phyloP scores from a whole-genome alignment of 2,888 invertebrate genomes.

The Thalpophila matura region DNA sequence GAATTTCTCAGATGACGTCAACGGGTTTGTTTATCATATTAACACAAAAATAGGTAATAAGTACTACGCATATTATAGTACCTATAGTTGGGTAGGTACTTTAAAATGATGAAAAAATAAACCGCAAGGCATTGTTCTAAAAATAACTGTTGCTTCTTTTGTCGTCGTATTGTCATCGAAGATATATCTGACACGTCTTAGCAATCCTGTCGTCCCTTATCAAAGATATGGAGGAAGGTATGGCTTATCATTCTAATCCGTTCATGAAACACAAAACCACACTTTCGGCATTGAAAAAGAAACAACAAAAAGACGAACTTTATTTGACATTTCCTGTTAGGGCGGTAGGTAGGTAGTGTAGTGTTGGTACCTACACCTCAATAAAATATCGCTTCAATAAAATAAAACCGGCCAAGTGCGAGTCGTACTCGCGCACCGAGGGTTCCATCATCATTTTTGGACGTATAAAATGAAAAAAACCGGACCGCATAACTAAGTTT shows the following conservation, averaged over 20 bases:
- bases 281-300: constrained; percentile 33
- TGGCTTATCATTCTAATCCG: constrained; percentile 45
- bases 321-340: constrained; percentile 58
- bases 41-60: too few relatives aligned
- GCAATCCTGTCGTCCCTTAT: constrained; percentile 29
- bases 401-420: constrained; percentile 35
- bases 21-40: neutral
- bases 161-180: constrained; percentile 27
- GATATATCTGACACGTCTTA: constrained; percentile 32
- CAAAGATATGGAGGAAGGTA: constrained; percentile 28
- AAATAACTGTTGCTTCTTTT: constrained; percentile 39
- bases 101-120: too few relatives aligned
- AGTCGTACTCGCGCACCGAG: too few relatives aligned
- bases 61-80: too few relatives aligned
- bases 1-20: constrained; percentile 14
- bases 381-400: constrained; percentile 38
- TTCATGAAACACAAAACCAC: constrained; percentile 25
- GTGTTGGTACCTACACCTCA: constrained; percentile 27
- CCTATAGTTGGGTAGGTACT: too few relatives aligned
- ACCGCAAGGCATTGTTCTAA: constrained; percentile 41
- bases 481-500: too few relatives aligned
- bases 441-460: too few relatives aligned
- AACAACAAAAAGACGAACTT: constrained; percentile 50
- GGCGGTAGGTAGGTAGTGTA: too few relatives aligned
- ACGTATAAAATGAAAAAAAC: too few relatives aligned